Conservation (phyloP, 2,888 invertebrate genomes). For the Drosophila kuntzei region DNA sequence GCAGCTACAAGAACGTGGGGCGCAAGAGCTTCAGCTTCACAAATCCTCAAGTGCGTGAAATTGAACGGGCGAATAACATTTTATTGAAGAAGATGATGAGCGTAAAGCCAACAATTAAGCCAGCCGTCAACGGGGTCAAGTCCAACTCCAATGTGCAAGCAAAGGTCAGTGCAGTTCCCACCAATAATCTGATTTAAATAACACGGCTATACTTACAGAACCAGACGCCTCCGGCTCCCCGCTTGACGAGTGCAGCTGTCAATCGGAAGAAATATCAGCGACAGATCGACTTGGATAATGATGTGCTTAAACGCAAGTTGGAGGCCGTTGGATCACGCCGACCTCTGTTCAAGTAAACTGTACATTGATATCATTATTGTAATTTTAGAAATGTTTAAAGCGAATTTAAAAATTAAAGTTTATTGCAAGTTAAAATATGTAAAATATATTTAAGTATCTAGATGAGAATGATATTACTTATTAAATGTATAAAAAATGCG, state of each 20-base stretch:
- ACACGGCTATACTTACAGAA: slow-evolving; percentile 16
- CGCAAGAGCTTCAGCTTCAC: slow-evolving; percentile 86
- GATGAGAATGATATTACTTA: not conserved
- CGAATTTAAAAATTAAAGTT: slow-evolving; percentile 77
- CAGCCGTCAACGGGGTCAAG: slow-evolving; percentile 23
- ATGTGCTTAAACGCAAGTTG: slow-evolving; percentile 85
- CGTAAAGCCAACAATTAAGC: slow-evolving; percentile 81
- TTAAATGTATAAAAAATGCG: not conserved
- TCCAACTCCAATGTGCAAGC: slow-evolving; percentile 29
- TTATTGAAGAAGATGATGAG: slow-evolving; percentile 87
- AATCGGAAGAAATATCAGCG: slow-evolving; percentile 87
- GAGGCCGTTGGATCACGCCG: slow-evolving; percentile 81
- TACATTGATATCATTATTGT: slow-evolving; percentile 51
- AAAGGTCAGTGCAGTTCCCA: slow-evolving; percentile 24
- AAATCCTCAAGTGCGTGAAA: slow-evolving; percentile 88
- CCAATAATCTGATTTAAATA: no score
- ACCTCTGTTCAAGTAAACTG: slow-evolving; percentile 63
- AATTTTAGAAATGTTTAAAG: slow-evolving; percentile 60
- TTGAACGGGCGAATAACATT: slow-evolving; percentile 88
- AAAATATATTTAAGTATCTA: not conserved
- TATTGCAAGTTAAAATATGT: slow-evolving; percentile 65
- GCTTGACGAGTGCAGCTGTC: slow-evolving; percentile 85
- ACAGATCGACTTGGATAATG: slow-evolving; percentile 88
- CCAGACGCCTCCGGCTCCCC: slow-evolving; percentile 44
- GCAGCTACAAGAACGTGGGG: slow-evolving; percentile 66